Evolutionary conservation across 2,113 vertebrate species (phyloP), one percentile per base, ranked within the genome.

Genomic region (Macrotis lagotis): DNA sequence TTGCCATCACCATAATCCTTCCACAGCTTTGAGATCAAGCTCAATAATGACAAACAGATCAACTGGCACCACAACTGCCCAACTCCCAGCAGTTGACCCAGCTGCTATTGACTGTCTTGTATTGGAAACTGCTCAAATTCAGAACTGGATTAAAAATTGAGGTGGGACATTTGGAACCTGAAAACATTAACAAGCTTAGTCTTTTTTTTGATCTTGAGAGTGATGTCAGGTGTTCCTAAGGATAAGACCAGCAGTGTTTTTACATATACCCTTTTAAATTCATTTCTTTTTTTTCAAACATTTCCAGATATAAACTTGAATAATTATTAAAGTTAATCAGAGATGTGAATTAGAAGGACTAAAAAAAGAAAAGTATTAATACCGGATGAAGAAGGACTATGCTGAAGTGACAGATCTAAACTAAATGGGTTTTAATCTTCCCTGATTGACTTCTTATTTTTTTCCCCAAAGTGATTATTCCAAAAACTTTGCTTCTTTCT

Each of bases 261-360:
- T 88, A 92, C 28, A 50, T n/a, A 90, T 53, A 91, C 26, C 12
- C 88, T 92, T 93, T 96, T 50, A 95, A 95, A 97, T 91, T 83
- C 90, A 88, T n/a, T 93, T n/a, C 91, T 93, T 90, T 74, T 74
- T 93, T 96, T 94, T 55, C 90, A 96, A 88, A 89, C 48, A 92
- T 66, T 49, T 91, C 96, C 47, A 93, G n/a, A 92, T 47, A 95
- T 53, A 90, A 47, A 49, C 48, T 93, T 55, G 22, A 48, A 44
- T 47, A 9, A 51, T 49, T 89, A 94, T 94, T 89, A 95, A 90
- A 24, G 44, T 83, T 92, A 48, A 12, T 66, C 9, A 0, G 88
- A 88, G 95, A 52, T 66, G 7, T 55, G 53, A 16, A 48, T 22
- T 37, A 25, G 66, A 91, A 59, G 90, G 37, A 47, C 25, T 92